Percentiles rank a stretch among this genome's conserved stretches.
These are phyloP conservation scores for Rhynchonycteris naso DNA, from an alignment of 2,797 vertebrate species.

Conservation along the genomic window DNA sequence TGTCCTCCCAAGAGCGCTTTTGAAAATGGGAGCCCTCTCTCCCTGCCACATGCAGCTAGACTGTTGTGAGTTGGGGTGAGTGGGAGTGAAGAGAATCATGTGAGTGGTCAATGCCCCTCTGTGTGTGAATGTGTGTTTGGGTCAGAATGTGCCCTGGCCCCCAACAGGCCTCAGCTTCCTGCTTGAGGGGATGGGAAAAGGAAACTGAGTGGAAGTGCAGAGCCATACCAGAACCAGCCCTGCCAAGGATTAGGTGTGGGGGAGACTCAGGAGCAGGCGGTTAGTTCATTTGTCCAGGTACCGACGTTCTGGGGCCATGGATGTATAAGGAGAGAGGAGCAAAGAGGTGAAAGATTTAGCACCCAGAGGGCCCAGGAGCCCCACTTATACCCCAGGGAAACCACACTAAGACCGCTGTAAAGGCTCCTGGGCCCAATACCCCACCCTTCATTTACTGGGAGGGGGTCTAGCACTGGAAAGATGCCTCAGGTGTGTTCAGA, in stretches of 20 bases:
- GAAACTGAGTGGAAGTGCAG: background rate
- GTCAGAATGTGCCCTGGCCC: background rate
- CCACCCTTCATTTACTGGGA: background rate
- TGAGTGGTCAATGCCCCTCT: background rate
- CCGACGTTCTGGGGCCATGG: conserved; percentile 7
- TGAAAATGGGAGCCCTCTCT: background rate
- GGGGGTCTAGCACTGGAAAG: conserved; percentile 66
- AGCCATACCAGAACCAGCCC: background rate
- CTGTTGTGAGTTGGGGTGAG: background rate
- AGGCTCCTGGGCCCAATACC: conserved; percentile 30
- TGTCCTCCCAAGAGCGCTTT: conserved; percentile 37
- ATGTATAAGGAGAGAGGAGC: background rate
- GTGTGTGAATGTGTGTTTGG: background rate
- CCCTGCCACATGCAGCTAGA: background rate
- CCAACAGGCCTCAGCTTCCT: background rate
- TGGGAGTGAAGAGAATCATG: background rate
- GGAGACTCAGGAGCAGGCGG: conserved; percentile 9
- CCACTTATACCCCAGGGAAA: conserved; percentile 20
- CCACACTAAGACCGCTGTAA: background rate
- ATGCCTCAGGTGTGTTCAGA: conserved; percentile 66
- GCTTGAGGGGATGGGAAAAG: background rate
- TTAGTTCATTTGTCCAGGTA: background rate
- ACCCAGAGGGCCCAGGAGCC: conserved; percentile 12
- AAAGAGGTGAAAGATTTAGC: background rate
- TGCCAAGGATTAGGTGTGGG: background rate